A percentile compares a stretch with the other conserved stretches of the same genome.
Evolutionary conservation across 2,888 invertebrate genomes (phyloP).

Genomic region (Tetramorium bicarinatum): DNA sequence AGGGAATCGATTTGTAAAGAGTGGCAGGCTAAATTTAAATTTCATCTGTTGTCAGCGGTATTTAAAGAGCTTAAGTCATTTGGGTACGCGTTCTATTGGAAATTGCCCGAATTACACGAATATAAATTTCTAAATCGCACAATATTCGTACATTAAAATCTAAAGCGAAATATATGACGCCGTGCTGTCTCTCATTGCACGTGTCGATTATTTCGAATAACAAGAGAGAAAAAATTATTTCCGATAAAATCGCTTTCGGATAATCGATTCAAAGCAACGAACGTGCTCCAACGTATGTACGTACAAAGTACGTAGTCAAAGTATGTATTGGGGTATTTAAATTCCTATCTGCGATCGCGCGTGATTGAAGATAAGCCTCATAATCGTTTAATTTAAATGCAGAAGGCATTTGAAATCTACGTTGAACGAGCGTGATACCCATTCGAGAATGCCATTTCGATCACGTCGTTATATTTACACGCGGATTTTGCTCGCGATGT

Average conservation of each 20-base stretch:
- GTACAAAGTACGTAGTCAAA: too few relatives aligned
- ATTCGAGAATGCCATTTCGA: neutral
- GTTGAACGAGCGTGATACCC: neutral
- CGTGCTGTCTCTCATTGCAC: neutral
- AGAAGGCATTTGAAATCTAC: neutral
- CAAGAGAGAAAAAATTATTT: neutral
- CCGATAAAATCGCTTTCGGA: neutral
- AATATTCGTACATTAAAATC: neutral
- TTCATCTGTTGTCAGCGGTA: neutral
- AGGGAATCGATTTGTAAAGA: neutral
- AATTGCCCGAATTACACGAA: neutral
- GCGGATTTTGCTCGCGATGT: neutral
- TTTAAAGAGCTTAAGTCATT: neutral
- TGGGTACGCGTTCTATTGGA: neutral
- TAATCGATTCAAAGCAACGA: neutral
- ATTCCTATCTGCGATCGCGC: neutral
- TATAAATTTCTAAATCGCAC: neutral
- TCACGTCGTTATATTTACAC: neutral
- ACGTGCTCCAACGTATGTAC: neutral
- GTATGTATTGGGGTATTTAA: neutral
- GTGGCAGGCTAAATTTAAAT: neutral
- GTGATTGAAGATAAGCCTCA: neutral
- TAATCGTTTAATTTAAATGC: neutral
- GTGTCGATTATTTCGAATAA: neutral
- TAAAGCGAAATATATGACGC: neutral